phyloP scores from a whole-genome alignment of 2,113 vertebrate genomes.

The Aldabrachelys gigantea region DNA sequence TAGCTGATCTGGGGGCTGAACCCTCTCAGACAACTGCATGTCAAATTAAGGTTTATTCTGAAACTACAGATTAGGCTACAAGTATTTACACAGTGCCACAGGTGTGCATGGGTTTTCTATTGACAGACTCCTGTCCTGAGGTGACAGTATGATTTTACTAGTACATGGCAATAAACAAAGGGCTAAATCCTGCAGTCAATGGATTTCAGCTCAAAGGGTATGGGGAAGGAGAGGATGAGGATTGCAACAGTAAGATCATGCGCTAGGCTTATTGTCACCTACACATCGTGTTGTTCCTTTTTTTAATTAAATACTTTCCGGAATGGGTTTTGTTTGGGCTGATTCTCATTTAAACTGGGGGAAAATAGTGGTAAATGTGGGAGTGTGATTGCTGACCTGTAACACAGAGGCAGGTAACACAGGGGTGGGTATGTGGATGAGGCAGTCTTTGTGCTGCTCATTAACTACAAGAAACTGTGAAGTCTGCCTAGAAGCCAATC shows the following conservation, averaged over 20 bases:
- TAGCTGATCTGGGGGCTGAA: not conserved
- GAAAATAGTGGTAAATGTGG: not conserved
- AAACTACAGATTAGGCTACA: not conserved
- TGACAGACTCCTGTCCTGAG: not conserved
- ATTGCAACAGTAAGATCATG: not conserved
- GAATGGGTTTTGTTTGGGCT: too few relatives aligned
- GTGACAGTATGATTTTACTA: not conserved
- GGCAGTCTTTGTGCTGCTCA: not conserved
- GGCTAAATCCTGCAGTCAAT: not conserved
- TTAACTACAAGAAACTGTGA: not conserved
- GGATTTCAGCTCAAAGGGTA: not conserved
- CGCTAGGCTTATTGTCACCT: not conserved
- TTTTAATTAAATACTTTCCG: not conserved
- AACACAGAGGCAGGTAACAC: not conserved
- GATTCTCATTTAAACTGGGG: not conserved
- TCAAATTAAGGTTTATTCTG: not conserved
- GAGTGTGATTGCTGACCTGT: not conserved
- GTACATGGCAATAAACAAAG: not conserved
- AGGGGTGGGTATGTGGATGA: not conserved
- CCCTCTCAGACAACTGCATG: not conserved
- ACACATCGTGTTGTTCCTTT: not conserved
- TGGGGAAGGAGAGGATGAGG: not conserved
- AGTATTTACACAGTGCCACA: not conserved
- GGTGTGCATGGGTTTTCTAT: not conserved
- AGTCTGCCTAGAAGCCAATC: not conserved